phyloP scores from a whole-genome alignment of 2,113 vertebrate species.

The Phyllostomus discolor region DNA sequence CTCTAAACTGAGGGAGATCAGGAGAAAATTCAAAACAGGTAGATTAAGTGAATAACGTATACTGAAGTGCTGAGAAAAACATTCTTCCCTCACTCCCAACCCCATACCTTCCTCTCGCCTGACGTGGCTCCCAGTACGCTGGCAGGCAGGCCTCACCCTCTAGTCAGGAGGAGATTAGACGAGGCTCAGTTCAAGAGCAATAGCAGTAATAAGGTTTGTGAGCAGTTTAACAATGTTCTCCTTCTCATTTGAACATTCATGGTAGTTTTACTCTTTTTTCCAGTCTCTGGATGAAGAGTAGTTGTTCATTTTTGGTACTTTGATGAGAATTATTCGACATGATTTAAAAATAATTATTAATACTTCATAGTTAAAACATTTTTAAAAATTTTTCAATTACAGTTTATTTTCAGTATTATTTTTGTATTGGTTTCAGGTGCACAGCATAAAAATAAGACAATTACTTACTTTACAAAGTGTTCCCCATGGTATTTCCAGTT shows the following conservation, averaged over 20 bases:
- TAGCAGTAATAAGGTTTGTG: neutral
- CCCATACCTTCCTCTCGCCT: neutral
- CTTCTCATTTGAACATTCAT: neutral
- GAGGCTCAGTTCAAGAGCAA: neutral
- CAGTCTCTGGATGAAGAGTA: neutral
- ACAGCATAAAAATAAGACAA: no score
- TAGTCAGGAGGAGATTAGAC: neutral
- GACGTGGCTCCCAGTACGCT: neutral
- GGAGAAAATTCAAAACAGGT: neutral
- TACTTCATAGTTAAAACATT: neutral
- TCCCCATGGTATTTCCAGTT: no score
- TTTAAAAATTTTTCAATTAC: neutral
- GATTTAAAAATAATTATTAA: constrained; percentile 20
- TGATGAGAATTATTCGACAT: neutral
- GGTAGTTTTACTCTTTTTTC: neutral
- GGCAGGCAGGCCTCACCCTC: neutral
- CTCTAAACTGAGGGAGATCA: neutral
- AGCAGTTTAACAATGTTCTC: neutral
- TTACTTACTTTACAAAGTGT: no score
- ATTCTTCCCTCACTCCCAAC: neutral
- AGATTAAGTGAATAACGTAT: neutral
- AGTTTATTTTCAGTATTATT: neutral
- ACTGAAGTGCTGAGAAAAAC: neutral
- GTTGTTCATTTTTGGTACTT: neutral
- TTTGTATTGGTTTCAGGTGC: no score